A percentile compares a stretch with the other conserved stretches of the same genome.
Evolutionary conservation across 2,113 vertebrate genomes (phyloP).

Genomic region (Nothoprocta perdicaria): DNA sequence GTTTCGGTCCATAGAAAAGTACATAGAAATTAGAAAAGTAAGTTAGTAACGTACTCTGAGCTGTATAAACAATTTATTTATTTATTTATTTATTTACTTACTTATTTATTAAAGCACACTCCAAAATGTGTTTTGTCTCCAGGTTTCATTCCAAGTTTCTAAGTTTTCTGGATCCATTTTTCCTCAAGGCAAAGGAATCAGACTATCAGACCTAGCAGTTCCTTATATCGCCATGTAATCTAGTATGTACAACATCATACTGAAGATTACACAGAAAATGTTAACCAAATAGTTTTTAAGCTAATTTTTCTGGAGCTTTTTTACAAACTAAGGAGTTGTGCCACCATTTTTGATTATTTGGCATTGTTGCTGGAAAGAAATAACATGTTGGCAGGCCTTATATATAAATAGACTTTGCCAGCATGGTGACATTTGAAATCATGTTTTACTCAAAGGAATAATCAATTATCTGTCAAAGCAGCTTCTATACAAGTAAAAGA

Average conservation of each 20-base stretch:
- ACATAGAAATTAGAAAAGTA: not conserved
- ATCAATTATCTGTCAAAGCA: constrained; percentile 12
- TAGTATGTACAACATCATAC: not conserved
- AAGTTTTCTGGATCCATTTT: constrained; percentile 33
- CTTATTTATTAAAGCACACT: not conserved
- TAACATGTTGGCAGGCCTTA: constrained; percentile 5
- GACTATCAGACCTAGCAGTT: not conserved
- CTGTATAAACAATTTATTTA: constrained; percentile 26
- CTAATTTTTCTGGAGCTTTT: not conserved
- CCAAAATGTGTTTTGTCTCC: not conserved
- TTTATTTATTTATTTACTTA: no score
- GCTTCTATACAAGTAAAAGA: not conserved
- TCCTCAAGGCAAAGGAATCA: constrained; percentile 18
- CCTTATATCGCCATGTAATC: not conserved
- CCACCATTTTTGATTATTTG: constrained; percentile 26
- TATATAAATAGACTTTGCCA: not conserved
- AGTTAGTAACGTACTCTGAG: constrained; percentile 7
- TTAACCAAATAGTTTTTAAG: not conserved
- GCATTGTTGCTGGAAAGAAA: constrained; percentile 36
- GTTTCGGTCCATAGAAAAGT: not conserved
- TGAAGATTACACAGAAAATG: not conserved
- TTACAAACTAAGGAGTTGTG: not conserved
- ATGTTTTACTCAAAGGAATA: constrained; percentile 20
- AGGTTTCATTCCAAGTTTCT: constrained; percentile 26
- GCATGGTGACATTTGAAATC: constrained; percentile 17